Evolutionary conservation across 2,797 vertebrate genomes (phyloP), one percentile per base, ranked within the genome.

Genomic region (Furcifer pardalis): DNA sequence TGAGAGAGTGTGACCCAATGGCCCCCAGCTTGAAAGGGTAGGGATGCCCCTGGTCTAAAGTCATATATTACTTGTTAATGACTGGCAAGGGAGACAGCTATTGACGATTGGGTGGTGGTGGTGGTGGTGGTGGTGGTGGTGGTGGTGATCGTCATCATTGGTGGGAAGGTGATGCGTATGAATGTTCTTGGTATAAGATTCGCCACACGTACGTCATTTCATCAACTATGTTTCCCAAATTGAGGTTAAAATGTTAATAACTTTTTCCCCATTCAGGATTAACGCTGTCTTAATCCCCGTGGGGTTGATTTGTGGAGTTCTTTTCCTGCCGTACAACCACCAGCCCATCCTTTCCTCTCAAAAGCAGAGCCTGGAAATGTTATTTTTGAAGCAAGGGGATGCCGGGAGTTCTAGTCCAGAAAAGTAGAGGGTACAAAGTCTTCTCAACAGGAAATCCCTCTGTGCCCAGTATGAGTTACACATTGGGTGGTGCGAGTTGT

Each of bases 191-290:
- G 92, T 84, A 87, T 95, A 94, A 94, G 91, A 93, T 90, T 87
- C 95, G 95, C 94, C 89, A 88, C 86, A 93, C 93, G 95, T 93
- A 93, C 95, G 93, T 88, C 87, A 95, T 96, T 97, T 89, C 84
- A 19, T 66, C 88, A 91, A 88, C 79, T 86, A 85, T 77, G 88
- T 91, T 93, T 88, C 49, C 96, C 91, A 97, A 96, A 96, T 96
- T 94, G 95, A 95, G 97, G 97, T 98, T 96, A 97, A 96, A 96
- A 97, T 98, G 97, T 97, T 98, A 98, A 97, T 97, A 97, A 96
- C 89, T 84, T 93, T 88, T 84, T 90, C 9, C 37, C 37, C 91
- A 92, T 93, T 94, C 92, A 89, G 95, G 95, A 96, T 97, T 96
- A 97, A 94, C 92, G 92, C 94, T 95, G 91, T 93, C 95, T 92